Evolutionary conservation across 2,113 vertebrate genomes (phyloP).

Genomic region (Siphamia tubifer): DNA sequence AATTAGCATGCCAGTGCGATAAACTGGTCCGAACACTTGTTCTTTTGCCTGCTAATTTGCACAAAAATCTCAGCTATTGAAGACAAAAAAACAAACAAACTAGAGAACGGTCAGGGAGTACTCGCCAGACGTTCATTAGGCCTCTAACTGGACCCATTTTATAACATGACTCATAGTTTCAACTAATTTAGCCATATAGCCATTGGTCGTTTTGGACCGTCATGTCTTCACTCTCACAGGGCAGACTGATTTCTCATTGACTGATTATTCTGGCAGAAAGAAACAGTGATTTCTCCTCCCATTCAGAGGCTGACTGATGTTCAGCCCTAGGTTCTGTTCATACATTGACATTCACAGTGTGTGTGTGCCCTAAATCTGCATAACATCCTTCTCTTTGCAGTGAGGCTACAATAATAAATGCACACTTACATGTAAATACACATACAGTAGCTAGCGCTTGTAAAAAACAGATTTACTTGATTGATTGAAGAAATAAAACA

Average conservation of each 20-base stretch:
- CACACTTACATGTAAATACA: background rate
- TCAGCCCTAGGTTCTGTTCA: background rate
- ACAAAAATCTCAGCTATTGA: slow-evolving; percentile 45
- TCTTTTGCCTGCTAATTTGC: slow-evolving; percentile 47
- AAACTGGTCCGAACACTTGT: slow-evolving; percentile 41
- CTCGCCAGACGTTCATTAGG: slow-evolving; percentile 53
- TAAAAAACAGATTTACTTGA: slow-evolving; percentile 29
- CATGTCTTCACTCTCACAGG: slow-evolving; percentile 31
- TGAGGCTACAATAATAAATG: slow-evolving; percentile 11
- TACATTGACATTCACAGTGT: slow-evolving; percentile 21
- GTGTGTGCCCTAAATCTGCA: slow-evolving; percentile 17
- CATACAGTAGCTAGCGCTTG: background rate
- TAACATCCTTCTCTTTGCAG: background rate
- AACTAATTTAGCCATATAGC: slow-evolving; percentile 41
- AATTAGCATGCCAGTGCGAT: slow-evolving; percentile 47
- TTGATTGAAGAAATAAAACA: slow-evolving; percentile 48
- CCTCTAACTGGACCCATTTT: slow-evolving; percentile 49
- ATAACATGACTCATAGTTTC: slow-evolving; percentile 51
- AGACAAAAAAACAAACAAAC: slow-evolving; percentile 39
- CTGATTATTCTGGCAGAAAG: slow-evolving; percentile 41
- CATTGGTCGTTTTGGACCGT: slow-evolving; percentile 52
- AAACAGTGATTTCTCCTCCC: slow-evolving; percentile 15
- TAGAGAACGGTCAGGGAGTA: slow-evolving; percentile 32
- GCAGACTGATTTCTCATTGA: slow-evolving; percentile 40
- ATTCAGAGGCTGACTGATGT: slow-evolving; percentile 15